Conservation (phyloP, 2,797 vertebrate genomes). For the Danio jaintianensis region DNA sequence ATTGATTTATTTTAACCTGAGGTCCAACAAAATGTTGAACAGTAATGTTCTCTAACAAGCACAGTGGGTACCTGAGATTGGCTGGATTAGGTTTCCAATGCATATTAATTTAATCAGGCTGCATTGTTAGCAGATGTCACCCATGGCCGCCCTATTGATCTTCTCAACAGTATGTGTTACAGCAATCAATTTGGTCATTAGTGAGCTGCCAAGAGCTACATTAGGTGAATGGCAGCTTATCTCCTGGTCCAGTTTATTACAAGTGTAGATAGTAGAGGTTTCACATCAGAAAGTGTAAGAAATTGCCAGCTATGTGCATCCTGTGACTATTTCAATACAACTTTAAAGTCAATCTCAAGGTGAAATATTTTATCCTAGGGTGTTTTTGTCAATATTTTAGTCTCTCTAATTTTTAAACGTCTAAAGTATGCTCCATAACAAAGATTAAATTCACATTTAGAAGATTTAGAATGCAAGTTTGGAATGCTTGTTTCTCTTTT, state of each 20-base stretch:
- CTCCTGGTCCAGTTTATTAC: slow-evolving; percentile 66
- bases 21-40: slow-evolving; percentile 46
- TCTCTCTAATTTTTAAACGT: too few relatives aligned
- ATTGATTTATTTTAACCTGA: slow-evolving; percentile 47
- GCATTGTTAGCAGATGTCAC: slow-evolving; percentile 81
- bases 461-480: too few relatives aligned
- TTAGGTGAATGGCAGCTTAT: slow-evolving; percentile 62
- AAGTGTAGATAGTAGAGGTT: slow-evolving; percentile 37
- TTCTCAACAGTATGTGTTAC: slow-evolving; percentile 73
- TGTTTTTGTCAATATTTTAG: too few relatives aligned
- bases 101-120: slow-evolving; percentile 74
- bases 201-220: slow-evolving; percentile 63
- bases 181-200: slow-evolving; percentile 76
- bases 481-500: too few relatives aligned
- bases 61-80: slow-evolving; percentile 61
- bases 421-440: too few relatives aligned
- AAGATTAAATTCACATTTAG: too few relatives aligned
- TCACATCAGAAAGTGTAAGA: not conserved
- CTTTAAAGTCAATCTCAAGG: not conserved
- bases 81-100: slow-evolving; percentile 67
- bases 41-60: slow-evolving; percentile 50
- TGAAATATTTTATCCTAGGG: too few relatives aligned
- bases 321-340: slow-evolving; percentile 25
- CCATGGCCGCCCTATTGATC: slow-evolving; percentile 65
- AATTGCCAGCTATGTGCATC: not conserved